These are phyloP conservation scores for Sinocyclocheilus anshuiensis DNA, from an alignment of 2,113 vertebrate genomes.

Conservation along the genomic window DNA sequence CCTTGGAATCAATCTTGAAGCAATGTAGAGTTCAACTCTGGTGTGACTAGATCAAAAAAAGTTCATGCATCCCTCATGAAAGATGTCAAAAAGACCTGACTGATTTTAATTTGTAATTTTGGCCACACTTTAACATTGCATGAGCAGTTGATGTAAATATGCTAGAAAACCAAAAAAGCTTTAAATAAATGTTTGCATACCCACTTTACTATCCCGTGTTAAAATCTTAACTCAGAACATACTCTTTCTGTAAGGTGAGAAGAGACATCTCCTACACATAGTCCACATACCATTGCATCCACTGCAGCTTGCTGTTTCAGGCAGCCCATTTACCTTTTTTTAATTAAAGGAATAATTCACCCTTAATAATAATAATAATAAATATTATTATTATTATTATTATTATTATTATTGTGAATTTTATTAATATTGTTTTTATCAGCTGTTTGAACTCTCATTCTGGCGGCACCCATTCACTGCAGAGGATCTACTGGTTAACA, in stretches of 20 bases:
- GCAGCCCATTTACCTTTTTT: no score
- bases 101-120: not conserved
- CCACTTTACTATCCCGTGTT: not conserved
- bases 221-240: not conserved
- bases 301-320: not conserved
- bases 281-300: not conserved
- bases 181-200: not conserved
- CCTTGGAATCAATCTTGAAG: not conserved
- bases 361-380: no score
- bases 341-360: no score
- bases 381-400: no score
- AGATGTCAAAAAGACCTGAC: not conserved
- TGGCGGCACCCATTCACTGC: no score
- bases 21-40: not conserved
- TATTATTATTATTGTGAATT: no score
- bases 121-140: not conserved
- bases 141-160: not conserved
- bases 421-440: no score
- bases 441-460: no score
- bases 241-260: not conserved
- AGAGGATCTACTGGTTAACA: no score
- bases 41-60: not conserved
- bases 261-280: conserved; percentile 14
- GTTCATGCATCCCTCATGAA: not conserved
- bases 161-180: no score